These are phyloP conservation scores for Kuschelorhynchus macadamiae DNA, from an alignment of 2,888 invertebrate genomes.

Conservation along the genomic window DNA sequence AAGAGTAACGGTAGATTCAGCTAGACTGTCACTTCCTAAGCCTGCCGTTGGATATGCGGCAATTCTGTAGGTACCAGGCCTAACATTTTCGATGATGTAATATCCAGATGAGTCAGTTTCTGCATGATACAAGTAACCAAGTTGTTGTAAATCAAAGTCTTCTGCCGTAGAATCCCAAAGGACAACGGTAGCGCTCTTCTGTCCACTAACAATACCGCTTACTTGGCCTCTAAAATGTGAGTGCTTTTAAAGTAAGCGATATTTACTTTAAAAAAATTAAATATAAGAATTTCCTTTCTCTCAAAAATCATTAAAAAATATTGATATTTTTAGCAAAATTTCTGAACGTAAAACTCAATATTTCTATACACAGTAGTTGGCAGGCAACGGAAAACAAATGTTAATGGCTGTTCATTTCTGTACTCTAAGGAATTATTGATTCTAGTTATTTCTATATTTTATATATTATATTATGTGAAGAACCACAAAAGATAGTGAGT, in stretches of 20 bases:
- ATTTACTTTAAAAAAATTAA: neutral
- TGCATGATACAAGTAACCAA: slow-evolving; percentile 30
- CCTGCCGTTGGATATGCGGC: slow-evolving; percentile 33
- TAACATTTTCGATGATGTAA: slow-evolving; percentile 22
- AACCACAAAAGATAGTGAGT: too few relatives aligned
- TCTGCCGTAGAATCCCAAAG: slow-evolving; percentile 25
- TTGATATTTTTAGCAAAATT: too few relatives aligned
- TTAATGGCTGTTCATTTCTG: too few relatives aligned
- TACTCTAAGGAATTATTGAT: too few relatives aligned
- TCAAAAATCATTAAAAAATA: too few relatives aligned
- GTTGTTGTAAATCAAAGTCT: slow-evolving; percentile 29
- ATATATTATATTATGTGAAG: too few relatives aligned
- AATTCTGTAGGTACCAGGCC: slow-evolving; percentile 41
- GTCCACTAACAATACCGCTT: slow-evolving; percentile 26
- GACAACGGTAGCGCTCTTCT: slow-evolving; percentile 25
- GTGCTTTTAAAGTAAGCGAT: too few relatives aligned
- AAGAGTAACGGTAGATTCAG: slow-evolving; percentile 21
- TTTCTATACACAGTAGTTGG: too few relatives aligned
- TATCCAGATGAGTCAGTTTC: slow-evolving; percentile 29
- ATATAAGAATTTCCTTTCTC: too few relatives aligned
- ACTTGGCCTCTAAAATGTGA: slow-evolving; percentile 26
- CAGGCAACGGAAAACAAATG: too few relatives aligned
- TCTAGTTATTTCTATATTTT: too few relatives aligned
- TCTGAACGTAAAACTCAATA: too few relatives aligned
- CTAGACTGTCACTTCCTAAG: slow-evolving; percentile 36